Evolutionary conservation across 2,888 invertebrate genomes (phyloP).

Genomic region (Plagodis dolabraria): DNA sequence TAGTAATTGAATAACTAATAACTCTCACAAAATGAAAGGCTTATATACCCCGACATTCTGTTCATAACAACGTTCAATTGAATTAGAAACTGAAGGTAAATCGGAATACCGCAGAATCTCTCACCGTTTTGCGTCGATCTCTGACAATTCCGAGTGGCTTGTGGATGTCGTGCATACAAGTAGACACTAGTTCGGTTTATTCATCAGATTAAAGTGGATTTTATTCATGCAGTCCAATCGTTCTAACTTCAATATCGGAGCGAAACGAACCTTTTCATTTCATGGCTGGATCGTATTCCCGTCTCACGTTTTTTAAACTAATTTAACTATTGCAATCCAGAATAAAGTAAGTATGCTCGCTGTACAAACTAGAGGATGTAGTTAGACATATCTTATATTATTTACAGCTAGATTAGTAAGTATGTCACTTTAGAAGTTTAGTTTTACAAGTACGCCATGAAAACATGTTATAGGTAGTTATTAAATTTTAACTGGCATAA

Average conservation of each 20-base stretch:
- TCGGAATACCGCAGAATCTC: constrained; percentile 8
- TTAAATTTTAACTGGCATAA: too few species aligned
- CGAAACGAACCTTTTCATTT: constrained; percentile 15
- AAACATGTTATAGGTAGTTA: too few species aligned
- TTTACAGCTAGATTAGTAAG: too few species aligned
- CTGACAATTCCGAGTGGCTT: constrained; percentile 12
- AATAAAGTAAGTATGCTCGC: too few species aligned
- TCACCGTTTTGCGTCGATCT: constrained; percentile 1
- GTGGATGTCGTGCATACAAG: constrained; percentile 4
- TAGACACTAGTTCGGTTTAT: constrained; percentile 8
- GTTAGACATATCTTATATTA: too few species aligned
- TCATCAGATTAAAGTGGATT: constrained; percentile 24
- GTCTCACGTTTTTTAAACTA: constrained; percentile 5
- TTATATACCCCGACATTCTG: background rate
- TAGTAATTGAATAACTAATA: too few species aligned
- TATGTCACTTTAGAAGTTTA: too few species aligned
- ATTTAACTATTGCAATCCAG: background rate
- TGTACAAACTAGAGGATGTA: too few species aligned
- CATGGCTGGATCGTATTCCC: constrained; percentile 10
- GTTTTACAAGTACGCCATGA: too few species aligned
- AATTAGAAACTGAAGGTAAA: constrained; percentile 9
- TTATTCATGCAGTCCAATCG: constrained; percentile 20
- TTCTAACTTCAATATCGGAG: constrained; percentile 18
- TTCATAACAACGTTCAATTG: constrained; percentile 12
- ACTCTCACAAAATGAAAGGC: background rate